These are phyloP conservation scores for Papilio polytes DNA, from an alignment of 1,140 invertebrate genomes.

Conservation along the genomic window DNA sequence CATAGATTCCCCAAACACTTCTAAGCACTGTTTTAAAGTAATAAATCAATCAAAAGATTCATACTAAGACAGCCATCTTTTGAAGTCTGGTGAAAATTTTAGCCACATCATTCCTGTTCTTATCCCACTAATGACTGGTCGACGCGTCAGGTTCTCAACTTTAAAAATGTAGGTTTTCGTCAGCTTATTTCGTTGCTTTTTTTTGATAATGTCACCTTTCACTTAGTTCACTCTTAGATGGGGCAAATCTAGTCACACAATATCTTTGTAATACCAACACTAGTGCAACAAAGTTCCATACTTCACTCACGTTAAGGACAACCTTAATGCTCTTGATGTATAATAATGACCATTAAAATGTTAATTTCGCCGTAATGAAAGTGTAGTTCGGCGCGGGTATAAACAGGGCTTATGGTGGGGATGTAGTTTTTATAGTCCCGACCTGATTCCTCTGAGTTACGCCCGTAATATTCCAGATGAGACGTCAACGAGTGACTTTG, in stretches of 20 bases:
- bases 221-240: no score
- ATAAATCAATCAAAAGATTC: no score
- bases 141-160: no score
- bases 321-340: conserved; percentile 61
- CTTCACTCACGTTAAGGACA: neutral
- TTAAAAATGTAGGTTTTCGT: no score
- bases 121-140: no score
- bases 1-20: neutral
- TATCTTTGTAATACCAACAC: neutral
- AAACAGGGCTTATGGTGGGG: conserved; percentile 71
- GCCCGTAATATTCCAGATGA: conserved; percentile 49
- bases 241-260: neutral
- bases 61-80: neutral
- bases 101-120: no score
- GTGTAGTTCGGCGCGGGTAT: conserved; percentile 59
- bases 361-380: conserved; percentile 80
- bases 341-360: conserved; percentile 79
- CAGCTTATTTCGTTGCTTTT: neutral
- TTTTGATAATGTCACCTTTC: neutral
- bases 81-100: neutral
- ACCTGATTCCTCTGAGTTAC: conserved; percentile 63
- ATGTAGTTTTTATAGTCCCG: conserved; percentile 71
- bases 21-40: neutral
- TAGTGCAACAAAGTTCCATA: conserved; percentile 27
- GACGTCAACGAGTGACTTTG: conserved; percentile 28